These are phyloP conservation scores for Trichonephila clavipes DNA, from an alignment of 1,140 invertebrate genomes.

Conservation along the genomic window DNA sequence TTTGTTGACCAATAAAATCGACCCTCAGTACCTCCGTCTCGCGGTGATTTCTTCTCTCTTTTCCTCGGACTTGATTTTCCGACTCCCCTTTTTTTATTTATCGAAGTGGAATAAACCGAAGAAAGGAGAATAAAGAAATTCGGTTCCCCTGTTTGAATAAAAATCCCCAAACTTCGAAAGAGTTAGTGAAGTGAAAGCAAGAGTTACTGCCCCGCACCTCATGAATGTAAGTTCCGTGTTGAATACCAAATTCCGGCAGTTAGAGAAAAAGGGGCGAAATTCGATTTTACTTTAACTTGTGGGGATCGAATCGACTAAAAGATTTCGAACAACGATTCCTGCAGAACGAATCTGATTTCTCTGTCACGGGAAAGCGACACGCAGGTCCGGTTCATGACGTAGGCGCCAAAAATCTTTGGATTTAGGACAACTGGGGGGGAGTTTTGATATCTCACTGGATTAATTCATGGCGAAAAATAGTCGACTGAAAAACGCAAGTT, in stretches of 20 bases:
- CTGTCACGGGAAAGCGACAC: conserved; percentile 43
- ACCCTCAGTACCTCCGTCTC: neutral
- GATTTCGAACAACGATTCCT: neutral
- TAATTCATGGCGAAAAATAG: too few species aligned
- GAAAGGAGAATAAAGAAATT: neutral
- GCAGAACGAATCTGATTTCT: neutral
- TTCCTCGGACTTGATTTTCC: conserved; percentile 23
- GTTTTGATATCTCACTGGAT: too few species aligned
- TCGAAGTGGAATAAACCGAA: conserved; percentile 58
- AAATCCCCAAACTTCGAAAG: conserved; percentile 63
- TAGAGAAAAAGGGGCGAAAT: conserved; percentile 41
- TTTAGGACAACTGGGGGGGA: too few species aligned
- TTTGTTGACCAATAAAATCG: conserved; percentile 18
- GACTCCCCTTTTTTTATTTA: conserved; percentile 63
- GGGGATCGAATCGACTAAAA: conserved; percentile 43
- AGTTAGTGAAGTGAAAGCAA: conserved; percentile 57
- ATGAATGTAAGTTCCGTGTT: conserved; percentile 59
- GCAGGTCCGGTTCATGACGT: neutral
- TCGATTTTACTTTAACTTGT: conserved; percentile 66
- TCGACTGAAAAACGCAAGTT: too few species aligned
- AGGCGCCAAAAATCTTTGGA: too few species aligned
- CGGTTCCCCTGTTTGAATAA: conserved; percentile 47
- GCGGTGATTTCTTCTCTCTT: neutral
- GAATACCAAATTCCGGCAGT: conserved; percentile 64
- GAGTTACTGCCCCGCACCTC: conserved; percentile 53